Evolutionary conservation across 1,140 invertebrate genomes (phyloP), one percentile per base, ranked within the genome.

Genomic region (Pseudoatta argentina): DNA sequence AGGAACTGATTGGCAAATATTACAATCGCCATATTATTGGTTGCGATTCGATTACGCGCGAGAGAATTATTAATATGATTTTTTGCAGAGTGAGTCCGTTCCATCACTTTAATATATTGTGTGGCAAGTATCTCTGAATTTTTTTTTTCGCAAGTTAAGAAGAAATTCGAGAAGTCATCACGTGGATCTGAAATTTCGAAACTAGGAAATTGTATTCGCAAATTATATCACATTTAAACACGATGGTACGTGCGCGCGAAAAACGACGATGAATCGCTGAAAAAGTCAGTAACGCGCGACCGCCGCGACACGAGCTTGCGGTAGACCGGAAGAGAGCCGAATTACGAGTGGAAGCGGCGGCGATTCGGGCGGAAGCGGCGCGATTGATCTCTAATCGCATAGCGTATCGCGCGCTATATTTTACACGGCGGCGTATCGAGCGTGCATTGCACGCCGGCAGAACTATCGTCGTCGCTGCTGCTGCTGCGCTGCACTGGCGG

Each of bases 381-480:
- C 78, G 85, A 86, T 86, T 71, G 77, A 86, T 86, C 66, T 82
- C 48, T 83, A 86, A 86, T 83, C 85, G 78, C 66, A 16, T 69
- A 71, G 57, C 67, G 85, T 82, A 83, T 86, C 85, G 85, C 51
- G 57, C 55, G 78, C 77, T 83, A 83, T 83, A 83, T 73, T 83
- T 83, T 69, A 83, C 79, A 61, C 79, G 81, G 18, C 1, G 53
- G 39, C 59, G 48, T 66, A 78, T 85, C 73, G 82, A 85, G 55
- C 73, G 59, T 63, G 71, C 59, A 39, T 76, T 18, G 73, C 72
- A 14, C 48, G 39, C 24, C 18, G 34, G 72, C 30, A 21, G 16
- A 85, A 78, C 34, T 78, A 67, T 85, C 18, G 79, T 4, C 69
- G 51, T 18, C 59, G 64, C 3, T 14, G 63, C 14, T n/a, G 18